phyloP scores from a whole-genome alignment of 2,888 invertebrate species.

The Argyresthia albistria region DNA sequence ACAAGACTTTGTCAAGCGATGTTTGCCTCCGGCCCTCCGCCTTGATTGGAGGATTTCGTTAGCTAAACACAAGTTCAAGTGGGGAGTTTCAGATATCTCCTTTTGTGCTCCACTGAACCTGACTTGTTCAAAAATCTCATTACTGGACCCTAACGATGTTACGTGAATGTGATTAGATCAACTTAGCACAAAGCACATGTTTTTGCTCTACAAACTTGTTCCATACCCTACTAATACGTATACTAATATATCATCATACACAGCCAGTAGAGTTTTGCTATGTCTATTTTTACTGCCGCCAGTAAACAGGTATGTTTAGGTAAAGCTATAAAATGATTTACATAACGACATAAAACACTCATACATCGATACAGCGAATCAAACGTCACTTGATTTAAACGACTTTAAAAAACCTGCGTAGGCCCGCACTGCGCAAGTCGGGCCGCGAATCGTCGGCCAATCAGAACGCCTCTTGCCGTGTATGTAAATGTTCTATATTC shows the following conservation, averaged over 20 bases:
- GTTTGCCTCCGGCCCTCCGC: constrained; percentile 36
- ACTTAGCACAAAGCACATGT: too few species aligned
- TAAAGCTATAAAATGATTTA: background rate
- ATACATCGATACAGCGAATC: constrained; percentile 31
- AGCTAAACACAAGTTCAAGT: background rate
- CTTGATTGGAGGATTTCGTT: background rate
- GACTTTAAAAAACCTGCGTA: constrained; percentile 24
- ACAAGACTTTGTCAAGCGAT: constrained; percentile 29
- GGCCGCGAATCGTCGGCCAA: constrained; percentile 50
- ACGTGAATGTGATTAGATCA: too few species aligned
- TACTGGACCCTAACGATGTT: background rate
- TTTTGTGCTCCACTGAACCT: too few species aligned
- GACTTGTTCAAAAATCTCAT: background rate
- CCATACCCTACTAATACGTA: too few species aligned
- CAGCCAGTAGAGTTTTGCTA: too few species aligned
- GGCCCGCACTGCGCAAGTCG: constrained; percentile 44
- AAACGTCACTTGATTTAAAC: constrained; percentile 17
- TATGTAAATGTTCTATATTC: constrained; percentile 68
- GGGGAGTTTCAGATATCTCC: too few species aligned
- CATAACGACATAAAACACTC: background rate
- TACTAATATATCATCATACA: too few species aligned
- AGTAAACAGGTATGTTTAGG: too few species aligned
- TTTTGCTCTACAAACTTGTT: too few species aligned
- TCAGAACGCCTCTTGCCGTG: constrained; percentile 26
- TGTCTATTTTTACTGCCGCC: too few species aligned